Percentiles rank a stretch among this genome's conserved stretches.
Evolutionary conservation across 2,888 invertebrate species (phyloP).

Genomic region (Capitulum mitella): DNA sequence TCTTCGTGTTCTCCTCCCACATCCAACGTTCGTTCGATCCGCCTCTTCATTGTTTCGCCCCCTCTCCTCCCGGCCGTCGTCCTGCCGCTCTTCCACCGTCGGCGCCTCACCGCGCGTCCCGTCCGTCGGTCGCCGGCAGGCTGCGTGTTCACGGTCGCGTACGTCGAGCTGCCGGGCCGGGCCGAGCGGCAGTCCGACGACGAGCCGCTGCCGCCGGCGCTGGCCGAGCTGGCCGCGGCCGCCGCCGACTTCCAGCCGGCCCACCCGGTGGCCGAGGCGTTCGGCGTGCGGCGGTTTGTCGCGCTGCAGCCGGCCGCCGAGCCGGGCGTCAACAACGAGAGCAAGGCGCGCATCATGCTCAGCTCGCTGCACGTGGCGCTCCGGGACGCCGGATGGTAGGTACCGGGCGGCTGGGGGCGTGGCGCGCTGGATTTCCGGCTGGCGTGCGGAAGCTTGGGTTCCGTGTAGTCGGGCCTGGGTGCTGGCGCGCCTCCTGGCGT

Average conservation of each 20-base stretch:
- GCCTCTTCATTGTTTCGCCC: too few species aligned
- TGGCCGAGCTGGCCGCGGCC: not conserved
- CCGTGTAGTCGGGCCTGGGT: too few species aligned
- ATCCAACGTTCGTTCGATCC: too few species aligned
- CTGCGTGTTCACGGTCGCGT: not conserved
- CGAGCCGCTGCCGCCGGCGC: not conserved
- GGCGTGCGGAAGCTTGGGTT: too few species aligned
- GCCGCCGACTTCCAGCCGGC: not conserved
- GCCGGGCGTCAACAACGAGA: conserved; percentile 35
- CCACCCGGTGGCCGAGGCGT: conserved; percentile 13
- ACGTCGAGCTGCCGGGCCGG: not conserved
- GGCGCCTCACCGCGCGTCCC: too few species aligned
- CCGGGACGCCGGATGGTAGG: not conserved
- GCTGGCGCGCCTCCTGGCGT: too few species aligned
- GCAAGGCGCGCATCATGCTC: conserved; percentile 63
- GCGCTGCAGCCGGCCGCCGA: conserved; percentile 31
- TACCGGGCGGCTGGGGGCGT: too few species aligned
- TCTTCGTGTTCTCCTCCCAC: too few species aligned
- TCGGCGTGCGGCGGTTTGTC: conserved; percentile 34
- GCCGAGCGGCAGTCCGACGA: not conserved
- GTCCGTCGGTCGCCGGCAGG: not conserved
- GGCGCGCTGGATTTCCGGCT: too few species aligned
- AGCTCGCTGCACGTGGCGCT: conserved; percentile 54
- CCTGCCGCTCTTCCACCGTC: too few species aligned
- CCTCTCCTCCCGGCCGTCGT: too few species aligned